Percentiles rank a stretch among this genome's conserved stretches.
Conservation (phyloP, 1,140 invertebrate species). For the Thrips palmi region DNA sequence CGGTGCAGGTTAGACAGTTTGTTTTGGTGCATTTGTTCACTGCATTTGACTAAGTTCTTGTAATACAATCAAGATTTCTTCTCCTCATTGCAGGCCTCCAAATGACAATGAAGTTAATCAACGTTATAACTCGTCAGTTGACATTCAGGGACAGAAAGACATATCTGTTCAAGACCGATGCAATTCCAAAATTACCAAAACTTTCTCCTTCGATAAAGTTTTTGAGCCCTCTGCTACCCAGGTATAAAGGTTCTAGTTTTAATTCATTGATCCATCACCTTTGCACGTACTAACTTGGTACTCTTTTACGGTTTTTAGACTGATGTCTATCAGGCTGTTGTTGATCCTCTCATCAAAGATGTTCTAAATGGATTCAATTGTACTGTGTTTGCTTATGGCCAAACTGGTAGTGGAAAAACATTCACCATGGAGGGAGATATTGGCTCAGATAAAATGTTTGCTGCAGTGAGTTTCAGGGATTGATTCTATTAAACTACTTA, state of each 20-base stretch:
- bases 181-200: constrained; percentile 49
- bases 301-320: constrained; percentile 37
- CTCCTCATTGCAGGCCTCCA: too few relatives aligned
- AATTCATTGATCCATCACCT: constrained; percentile 17
- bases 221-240: constrained; percentile 58
- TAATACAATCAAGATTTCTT: too few relatives aligned
- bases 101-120: too few relatives aligned
- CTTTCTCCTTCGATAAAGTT: constrained; percentile 78
- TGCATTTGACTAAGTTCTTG: too few relatives aligned
- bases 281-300: too few relatives aligned
- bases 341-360: constrained; percentile 75
- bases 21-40: too few relatives aligned
- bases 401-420: constrained; percentile 52
- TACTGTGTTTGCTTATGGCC: constrained; percentile 53
- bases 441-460: background rate
- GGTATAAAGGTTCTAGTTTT: too few relatives aligned
- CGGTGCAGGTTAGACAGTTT: too few relatives aligned
- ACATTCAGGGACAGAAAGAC: constrained; percentile 44
- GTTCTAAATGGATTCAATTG: constrained; percentile 41
- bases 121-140: constrained; percentile 55
- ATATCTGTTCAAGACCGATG: constrained; percentile 51
- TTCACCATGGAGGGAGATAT: constrained; percentile 42
- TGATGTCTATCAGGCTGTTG: constrained; percentile 77
- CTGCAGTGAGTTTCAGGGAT: constrained; percentile 20
- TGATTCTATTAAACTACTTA: too few relatives aligned